Base-by-base conservation (phyloP, 2,888 invertebrate genomes). In the Acleris cristana region DNA sequence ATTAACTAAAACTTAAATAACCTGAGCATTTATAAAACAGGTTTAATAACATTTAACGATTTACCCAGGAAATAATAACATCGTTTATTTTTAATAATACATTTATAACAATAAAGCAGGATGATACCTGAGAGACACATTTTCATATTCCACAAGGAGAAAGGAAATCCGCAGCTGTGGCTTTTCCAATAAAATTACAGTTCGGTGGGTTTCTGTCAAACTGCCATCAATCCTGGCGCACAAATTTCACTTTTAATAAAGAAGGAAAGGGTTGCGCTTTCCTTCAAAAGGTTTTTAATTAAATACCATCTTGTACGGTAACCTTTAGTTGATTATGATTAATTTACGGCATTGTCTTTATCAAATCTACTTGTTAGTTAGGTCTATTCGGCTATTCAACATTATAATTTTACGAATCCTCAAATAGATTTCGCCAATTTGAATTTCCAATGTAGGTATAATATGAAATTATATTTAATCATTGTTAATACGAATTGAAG, bases 181-280 rank as follows among this genome's bases (percentile, higher is more conserved):
- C 62, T 58, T 48, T 40, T 67, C 54, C 60, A 61, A 65, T 57
- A 65, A 65, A 61, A 69, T 65, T 69, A 62, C 65, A 60, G 61
- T 65, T 66, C 65, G 69, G 62, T 69, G 69, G 61, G 60, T 62
- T 65, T 61, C 65, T 58, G 69, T 69, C 69, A 69, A 65, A 65
- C 60, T 62, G 48, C 58, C 65, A 69, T 69, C 69, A 69, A 57
- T 65, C 69, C 45, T 56, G 45, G 56, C 52, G 56, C 34, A 61
- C 66, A 61, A 66, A 61, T 66, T 61, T 61, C 54, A 66, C 56
- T 66, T 66, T 49, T 66, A 61, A 66, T 61, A 66, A 51, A 57
- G 61, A 56, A 65, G 49, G 65, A 62, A 40, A 61, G 66, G 66
- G 66, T 66, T 66, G 56, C 56, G 56, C 61, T 44, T 57, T 61